Evolutionary conservation across 2,888 invertebrate species (phyloP), one percentile per base, ranked within the genome.

Genomic region (Galerucella pusilla): DNA sequence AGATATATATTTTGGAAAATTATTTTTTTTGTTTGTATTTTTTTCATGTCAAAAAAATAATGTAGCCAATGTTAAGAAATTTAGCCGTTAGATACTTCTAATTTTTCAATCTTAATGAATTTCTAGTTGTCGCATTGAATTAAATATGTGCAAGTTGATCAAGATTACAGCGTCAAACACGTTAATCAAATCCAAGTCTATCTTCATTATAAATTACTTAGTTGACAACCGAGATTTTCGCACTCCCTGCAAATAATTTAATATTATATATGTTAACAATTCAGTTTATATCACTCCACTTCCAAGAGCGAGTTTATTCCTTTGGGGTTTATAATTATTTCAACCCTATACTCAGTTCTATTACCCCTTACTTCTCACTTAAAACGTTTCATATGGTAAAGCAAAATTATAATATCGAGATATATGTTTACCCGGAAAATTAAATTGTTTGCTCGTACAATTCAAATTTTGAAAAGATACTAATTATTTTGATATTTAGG

Each of bases 201-300:
- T 81, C 81, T 80, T 80, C 79, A 81, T 81, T 81, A 20, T 20
- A 81, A 75, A 77, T 76, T 66, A 75, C 74, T 77, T 79, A 11
- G 74, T 69, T 77, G 80, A 79, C 81, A 79, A 76, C 74, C 76
- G 16, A 70, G 71, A 75, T 75, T 78, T 79, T 75, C 76, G 74
- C 72, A 73, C 74, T 67, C 14, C 49, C 60, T 49, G 66, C 67
- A 60, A 74, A 70, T 80, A 80, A 81, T 79, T 77, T 77, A 77
- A 79, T 80, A 77, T 46, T 12, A 81, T 80, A 78, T 78, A 71
- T 70, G 75, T 72, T 73, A 79, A 77, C 78, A 77, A 77, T 76
- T 73, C 74, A 25, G 70, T 74, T 75, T 73, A 74, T 68, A 74
- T 68, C 65, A 68, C 54, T 63, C 57, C 73, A 71, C 52, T 66